These are phyloP conservation scores for Aegithalos caudatus DNA, from an alignment of 2,113 vertebrate species.

Conservation along the genomic window DNA sequence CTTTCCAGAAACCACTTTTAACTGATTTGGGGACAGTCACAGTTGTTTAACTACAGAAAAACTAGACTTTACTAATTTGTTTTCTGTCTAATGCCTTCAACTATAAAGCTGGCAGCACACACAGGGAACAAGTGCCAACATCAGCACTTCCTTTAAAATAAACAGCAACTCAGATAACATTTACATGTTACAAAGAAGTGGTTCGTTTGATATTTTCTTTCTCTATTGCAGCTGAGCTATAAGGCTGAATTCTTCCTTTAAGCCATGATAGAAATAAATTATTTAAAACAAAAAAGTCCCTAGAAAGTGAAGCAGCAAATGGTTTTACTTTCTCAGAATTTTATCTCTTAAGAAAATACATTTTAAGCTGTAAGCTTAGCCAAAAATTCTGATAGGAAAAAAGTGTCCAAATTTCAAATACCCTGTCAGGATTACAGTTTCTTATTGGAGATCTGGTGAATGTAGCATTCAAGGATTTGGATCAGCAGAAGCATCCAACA, in stretches of 20 bases:
- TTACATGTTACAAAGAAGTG: background rate
- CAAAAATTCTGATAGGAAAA: background rate
- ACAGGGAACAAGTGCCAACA: background rate
- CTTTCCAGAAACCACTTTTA: background rate
- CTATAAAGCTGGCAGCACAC: background rate
- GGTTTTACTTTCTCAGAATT: background rate
- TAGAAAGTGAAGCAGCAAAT: background rate
- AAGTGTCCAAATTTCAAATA: background rate
- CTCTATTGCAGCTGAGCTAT: background rate
- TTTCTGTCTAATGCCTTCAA: background rate
- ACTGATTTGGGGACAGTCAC: background rate
- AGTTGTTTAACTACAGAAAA: constrained; percentile 15
- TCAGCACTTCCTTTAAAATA: constrained; percentile 34
- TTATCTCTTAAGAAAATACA: background rate
- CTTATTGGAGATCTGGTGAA: background rate
- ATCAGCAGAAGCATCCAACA: background rate
- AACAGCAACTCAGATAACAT: constrained; percentile 36
- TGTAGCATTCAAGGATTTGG: background rate
- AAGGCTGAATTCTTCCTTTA: background rate
- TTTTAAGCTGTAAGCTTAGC: background rate
- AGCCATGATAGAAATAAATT: background rate
- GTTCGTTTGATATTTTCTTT: constrained; percentile 3
- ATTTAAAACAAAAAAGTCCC: background rate
- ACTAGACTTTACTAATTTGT: constrained; percentile 5
- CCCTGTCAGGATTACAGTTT: background rate